These are phyloP conservation scores for Pseudonaja textilis DNA, from an alignment of 2,113 vertebrate species.

Conservation along the genomic window DNA sequence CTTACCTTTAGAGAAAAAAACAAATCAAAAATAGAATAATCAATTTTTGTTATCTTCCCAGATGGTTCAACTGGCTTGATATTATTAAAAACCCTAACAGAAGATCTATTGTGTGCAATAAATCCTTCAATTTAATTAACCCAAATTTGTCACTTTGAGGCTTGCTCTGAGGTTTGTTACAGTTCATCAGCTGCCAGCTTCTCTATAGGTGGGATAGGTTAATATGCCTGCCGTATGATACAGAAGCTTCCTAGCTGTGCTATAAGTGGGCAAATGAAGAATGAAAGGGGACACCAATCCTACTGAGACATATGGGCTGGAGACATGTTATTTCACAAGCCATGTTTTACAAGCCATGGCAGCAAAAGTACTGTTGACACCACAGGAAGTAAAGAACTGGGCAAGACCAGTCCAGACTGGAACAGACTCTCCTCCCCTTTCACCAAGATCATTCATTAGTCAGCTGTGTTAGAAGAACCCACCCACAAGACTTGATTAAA, in stretches of 20 bases:
- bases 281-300: background rate
- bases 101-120: background rate
- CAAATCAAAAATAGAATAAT: background rate
- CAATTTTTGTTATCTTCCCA: accelerated
- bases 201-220: accelerated
- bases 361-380: constrained; percentile 66
- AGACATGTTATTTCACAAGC: constrained; percentile 36
- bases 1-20: constrained; percentile 28
- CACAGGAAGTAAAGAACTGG: constrained; percentile 71
- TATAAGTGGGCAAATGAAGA: background rate
- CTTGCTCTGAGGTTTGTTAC: background rate
- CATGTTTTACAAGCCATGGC: constrained; percentile 24
- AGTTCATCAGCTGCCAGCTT: background rate
- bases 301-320: constrained; percentile 38
- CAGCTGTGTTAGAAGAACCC: constrained; percentile 42
- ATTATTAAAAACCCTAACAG: background rate
- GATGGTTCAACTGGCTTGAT: constrained; percentile 6
- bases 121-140: background rate
- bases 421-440: constrained; percentile 69
- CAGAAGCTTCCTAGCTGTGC: background rate
- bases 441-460: constrained; percentile 57
- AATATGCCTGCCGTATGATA: background rate
- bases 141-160: background rate
- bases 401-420: constrained; percentile 74
- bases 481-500: constrained; percentile 32